Percentiles rank a stretch among this genome's conserved stretches.
Conservation (phyloP, 2,797 vertebrate genomes). For the Alauda arvensis region DNA sequence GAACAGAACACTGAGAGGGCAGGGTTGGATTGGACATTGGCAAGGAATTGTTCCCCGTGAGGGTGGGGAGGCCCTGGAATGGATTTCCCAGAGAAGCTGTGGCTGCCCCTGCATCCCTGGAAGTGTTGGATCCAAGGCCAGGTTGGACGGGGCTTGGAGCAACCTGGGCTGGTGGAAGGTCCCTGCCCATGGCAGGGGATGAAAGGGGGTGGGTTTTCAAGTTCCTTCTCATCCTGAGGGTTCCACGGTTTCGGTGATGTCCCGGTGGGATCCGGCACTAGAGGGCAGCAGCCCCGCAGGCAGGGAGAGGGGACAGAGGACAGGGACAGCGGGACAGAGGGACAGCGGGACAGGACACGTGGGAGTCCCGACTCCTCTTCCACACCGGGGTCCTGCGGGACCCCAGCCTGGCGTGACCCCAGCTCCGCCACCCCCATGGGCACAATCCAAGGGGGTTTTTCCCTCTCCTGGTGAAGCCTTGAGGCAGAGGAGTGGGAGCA, state of each 20-base stretch:
- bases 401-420: accelerated
- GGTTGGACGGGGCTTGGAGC: accelerated
- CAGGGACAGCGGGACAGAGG: not conserved
- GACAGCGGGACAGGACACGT: not conserved
- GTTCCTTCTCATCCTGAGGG: accelerated
- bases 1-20: not conserved
- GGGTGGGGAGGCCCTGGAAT: not conserved
- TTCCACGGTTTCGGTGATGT: accelerated
- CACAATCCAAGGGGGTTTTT: not conserved
- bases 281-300: slow-evolving; percentile 14
- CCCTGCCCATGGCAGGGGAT: not conserved
- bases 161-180: accelerated
- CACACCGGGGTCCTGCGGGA: not conserved
- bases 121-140: not conserved
- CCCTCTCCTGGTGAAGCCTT: accelerated
- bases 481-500: not conserved
- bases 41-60: accelerated
- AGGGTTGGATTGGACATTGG: accelerated
- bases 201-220: accelerated
- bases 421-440: not conserved
- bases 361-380: not conserved
- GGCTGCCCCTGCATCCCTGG: not conserved
- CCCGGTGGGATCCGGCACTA: not conserved
- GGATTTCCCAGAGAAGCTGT: not conserved
- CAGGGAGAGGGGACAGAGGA: not conserved